phyloP scores from a whole-genome alignment of 2,888 invertebrate species.

The Neria commutata region DNA sequence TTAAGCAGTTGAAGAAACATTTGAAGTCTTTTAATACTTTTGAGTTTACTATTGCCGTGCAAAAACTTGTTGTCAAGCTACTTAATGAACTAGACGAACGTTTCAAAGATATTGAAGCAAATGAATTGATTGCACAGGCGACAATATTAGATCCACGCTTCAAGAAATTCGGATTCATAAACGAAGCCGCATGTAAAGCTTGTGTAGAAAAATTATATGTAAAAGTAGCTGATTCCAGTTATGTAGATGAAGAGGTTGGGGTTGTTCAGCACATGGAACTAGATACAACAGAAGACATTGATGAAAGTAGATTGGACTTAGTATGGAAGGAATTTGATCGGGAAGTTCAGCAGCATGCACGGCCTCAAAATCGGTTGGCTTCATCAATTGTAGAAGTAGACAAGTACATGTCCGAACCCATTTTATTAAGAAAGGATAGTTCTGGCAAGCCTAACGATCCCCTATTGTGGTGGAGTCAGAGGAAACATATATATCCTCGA shows the following conservation, averaged over 20 bases:
- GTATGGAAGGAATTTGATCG: too few species aligned
- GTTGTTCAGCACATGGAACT: too few species aligned
- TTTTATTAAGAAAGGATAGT: too few species aligned
- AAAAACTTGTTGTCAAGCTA: conserved; percentile 4
- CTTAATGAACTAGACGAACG: conserved; percentile 1
- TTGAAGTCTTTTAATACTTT: background rate
- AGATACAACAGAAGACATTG: too few species aligned
- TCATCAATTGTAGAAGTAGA: too few species aligned
- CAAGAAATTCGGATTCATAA: conserved; percentile 10
- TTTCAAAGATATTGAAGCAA: conserved; percentile 3
- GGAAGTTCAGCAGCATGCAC: too few species aligned
- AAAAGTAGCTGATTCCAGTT: background rate
- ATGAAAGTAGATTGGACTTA: too few species aligned
- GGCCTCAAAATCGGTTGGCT: too few species aligned
- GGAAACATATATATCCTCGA: too few species aligned
- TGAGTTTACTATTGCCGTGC: background rate
- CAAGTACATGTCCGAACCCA: background rate
- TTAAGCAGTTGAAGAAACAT: conserved; percentile 1
- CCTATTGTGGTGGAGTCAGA: too few species aligned
- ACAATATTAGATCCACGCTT: conserved; percentile 8
- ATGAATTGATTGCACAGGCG: conserved; percentile 5
- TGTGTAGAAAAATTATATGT: conserved; percentile 2
- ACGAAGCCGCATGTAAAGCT: conserved; percentile 3
- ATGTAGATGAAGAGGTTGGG: too few species aligned
- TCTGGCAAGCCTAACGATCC: too few species aligned